phyloP scores from a whole-genome alignment of 2,113 vertebrate genomes.

The Callithrix jacchus region DNA sequence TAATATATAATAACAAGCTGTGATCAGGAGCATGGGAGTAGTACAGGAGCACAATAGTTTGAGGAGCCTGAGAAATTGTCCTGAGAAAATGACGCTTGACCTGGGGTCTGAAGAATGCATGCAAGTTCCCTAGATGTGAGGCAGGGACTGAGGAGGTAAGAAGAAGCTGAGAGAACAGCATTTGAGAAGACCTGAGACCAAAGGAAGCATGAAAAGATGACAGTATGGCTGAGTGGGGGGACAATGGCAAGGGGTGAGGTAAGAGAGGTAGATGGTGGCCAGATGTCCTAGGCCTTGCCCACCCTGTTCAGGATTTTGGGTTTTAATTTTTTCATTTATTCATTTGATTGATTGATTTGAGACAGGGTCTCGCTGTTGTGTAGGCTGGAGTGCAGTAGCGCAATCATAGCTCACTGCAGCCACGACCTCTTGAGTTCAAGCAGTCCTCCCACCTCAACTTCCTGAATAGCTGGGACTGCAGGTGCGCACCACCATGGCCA shows the following conservation, averaged over 20 bases:
- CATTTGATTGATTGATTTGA: too few relatives aligned
- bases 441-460: too few relatives aligned
- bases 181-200: background rate
- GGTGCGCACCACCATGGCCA: too few relatives aligned
- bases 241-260: background rate
- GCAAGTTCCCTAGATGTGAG: background rate
- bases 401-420: too few relatives aligned
- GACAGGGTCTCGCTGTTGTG: too few relatives aligned
- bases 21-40: background rate
- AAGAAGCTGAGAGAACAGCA: background rate
- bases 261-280: background rate
- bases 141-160: background rate
- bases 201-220: background rate
- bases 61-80: background rate
- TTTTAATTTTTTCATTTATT: background rate
- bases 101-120: background rate
- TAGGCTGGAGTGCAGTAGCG: too few relatives aligned
- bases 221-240: background rate
- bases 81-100: background rate
- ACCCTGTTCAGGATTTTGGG: background rate
- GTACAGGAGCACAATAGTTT: background rate
- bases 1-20: background rate
- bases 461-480: too few relatives aligned
- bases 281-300: background rate
- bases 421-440: too few relatives aligned